Conservation (phyloP, 2,797 vertebrate genomes). For the Chrysocyon brachyurus region DNA sequence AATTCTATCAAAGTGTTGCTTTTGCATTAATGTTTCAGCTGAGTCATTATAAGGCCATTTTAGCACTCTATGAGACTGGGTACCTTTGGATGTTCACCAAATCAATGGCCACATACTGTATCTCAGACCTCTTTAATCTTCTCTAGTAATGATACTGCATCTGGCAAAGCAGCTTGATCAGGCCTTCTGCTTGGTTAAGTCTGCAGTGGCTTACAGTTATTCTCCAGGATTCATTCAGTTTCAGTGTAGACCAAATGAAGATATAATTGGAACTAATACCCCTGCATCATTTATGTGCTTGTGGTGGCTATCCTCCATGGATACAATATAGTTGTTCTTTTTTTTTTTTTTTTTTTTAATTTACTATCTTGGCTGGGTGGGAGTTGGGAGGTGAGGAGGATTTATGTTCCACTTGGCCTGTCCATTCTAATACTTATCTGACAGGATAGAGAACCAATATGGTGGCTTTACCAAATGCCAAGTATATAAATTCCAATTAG, state of each 20-base stretch:
- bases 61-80: not conserved
- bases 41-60: not conserved
- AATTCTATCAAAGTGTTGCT: not conserved
- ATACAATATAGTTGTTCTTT: not conserved
- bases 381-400: not conserved
- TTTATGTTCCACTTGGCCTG: not conserved
- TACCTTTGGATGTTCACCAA: not conserved
- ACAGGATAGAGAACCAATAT: not conserved
- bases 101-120: not conserved
- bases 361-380: not conserved
- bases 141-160: not conserved
- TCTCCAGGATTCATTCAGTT: not conserved
- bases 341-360: not conserved
- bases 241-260: not conserved
- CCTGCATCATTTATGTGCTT: not conserved
- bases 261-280: not conserved
- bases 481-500: not conserved
- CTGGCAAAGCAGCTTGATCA: not conserved
- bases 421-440: not conserved
- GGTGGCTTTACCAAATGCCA: not conserved
- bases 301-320: not conserved
- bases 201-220: not conserved
- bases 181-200: not conserved
- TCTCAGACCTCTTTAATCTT: not conserved
- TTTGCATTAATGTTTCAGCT: not conserved